These are phyloP conservation scores for Dermatophagoides farinae DNA, from an alignment of 1,140 invertebrate species.

Conservation along the genomic window DNA sequence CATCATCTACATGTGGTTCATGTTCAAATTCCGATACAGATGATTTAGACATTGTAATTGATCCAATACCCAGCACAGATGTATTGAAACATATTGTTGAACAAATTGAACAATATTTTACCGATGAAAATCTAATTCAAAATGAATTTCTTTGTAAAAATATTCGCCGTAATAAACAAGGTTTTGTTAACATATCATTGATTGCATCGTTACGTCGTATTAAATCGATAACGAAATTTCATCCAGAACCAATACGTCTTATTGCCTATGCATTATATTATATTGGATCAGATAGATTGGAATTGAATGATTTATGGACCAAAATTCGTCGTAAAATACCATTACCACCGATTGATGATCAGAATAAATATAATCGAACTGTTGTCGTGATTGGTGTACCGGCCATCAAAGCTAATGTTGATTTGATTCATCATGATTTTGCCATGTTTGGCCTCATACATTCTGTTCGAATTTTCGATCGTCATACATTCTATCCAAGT, in stretches of 20 bases:
- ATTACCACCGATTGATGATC: constrained; percentile 51
- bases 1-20: neutral
- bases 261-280: no score
- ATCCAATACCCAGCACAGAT: neutral
- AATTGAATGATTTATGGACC: constrained; percentile 72
- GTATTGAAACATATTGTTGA: neutral
- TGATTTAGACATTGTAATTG: neutral
- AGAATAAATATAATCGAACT: constrained; percentile 66
- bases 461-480: neutral
- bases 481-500: neutral
- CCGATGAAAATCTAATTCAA: constrained; percentile 77
- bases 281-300: constrained; percentile 49
- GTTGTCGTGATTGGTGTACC: constrained; percentile 16
- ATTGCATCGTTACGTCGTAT: constrained; percentile 42
- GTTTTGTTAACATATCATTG: constrained; percentile 76
- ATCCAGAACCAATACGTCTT: constrained; percentile 67
- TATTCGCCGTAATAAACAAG: constrained; percentile 77
- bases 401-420: constrained; percentile 7
- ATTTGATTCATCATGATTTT: neutral
- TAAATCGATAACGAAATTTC: constrained; percentile 57
- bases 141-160: constrained; percentile 86
- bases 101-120: constrained; percentile 82
- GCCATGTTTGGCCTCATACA: neutral
- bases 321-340: constrained; percentile 67
- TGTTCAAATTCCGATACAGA: neutral